Evolutionary conservation across 92 coral and sea anemone genomes (phyloP), one percentile per base, ranked within the genome.

Genomic region (Paramuricea clavata): DNA sequence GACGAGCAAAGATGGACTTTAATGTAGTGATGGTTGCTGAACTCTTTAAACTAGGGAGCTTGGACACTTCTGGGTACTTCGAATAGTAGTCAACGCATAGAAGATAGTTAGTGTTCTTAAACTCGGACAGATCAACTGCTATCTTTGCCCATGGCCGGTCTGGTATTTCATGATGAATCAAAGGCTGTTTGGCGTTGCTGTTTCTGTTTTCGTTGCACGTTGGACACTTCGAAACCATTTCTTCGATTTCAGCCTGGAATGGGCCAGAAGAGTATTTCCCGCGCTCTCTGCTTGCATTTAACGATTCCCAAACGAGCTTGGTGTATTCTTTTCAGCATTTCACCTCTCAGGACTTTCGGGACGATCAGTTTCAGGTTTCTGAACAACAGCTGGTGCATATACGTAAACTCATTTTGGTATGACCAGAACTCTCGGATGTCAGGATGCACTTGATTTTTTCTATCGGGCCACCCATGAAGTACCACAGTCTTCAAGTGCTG

Each of bases 1-100:
- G 74, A 36, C 43, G 74, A 10, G 74, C 74, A 32, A 69, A 69
- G 44, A 69, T 69, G 41, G 74, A 69, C 43, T 69, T 69, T 69
- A 69, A 36, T 8, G 41, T 42, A 69, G 36, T 27, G 30, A 69
- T 69, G 42, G 47, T 69, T 27, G 74, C 74, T 0, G 74, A 69
- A 69, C 74, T 69, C 4, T 31, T 31, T 27, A 69, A 12, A 23
- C 74, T 69, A 22, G 74, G 47, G 28, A 8, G 74, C 15, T 69
- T 69, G 21, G 30, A 22, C 6, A 69, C 47, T 36, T 69, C 74
- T 36, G 74, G 74, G 26, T 3, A 69, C 19, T 69, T 69, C 0
- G 74, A 64, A 32, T 69, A 31, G 74, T 69, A 69, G 42, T 69
- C 74, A 0, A 69, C 74, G 19, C 43, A 69, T 7, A 69, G 36